A percentile compares a stretch with the other conserved stretches of the same genome.
These are phyloP conservation scores for Bilobella aurantiaca DNA, from an alignment of 1,140 invertebrate genomes.

Conservation along the genomic window DNA sequence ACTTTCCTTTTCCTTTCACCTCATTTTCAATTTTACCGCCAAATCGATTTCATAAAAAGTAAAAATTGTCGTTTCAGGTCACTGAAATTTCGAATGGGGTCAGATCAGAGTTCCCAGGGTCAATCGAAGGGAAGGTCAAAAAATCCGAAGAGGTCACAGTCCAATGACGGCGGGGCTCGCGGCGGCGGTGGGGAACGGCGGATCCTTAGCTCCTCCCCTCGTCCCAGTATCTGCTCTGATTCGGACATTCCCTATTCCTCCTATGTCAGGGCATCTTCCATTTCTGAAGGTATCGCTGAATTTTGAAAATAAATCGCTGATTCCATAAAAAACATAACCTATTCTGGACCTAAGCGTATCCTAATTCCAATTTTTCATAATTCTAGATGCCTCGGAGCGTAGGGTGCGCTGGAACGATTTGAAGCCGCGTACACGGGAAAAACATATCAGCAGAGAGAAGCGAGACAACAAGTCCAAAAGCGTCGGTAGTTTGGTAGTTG, in stretches of 20 bases:
- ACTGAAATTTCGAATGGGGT: constrained; percentile 25
- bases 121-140: constrained; percentile 21
- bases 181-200: constrained; percentile 34
- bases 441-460: constrained; percentile 30
- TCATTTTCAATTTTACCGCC: not conserved
- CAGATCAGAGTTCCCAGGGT: constrained; percentile 34
- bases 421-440: constrained; percentile 29
- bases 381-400: constrained; percentile 24
- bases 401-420: constrained; percentile 28
- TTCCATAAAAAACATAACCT: too few relatives aligned
- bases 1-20: not conserved
- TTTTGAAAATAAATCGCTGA: too few relatives aligned
- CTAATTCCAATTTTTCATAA: not conserved
- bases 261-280: constrained; percentile 82
- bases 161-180: constrained; percentile 25
- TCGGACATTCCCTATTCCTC: constrained; percentile 88
- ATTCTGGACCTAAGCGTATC: not conserved
- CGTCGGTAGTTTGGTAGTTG: constrained; percentile 63
- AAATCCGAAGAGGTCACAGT: constrained; percentile 31
- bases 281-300: constrained; percentile 44
- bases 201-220: constrained; percentile 52
- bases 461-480: constrained; percentile 33
- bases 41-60: not conserved
- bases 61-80: not conserved
- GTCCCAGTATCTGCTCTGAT: constrained; percentile 75